Conservation (phyloP, 2,113 vertebrate species). For the Brachypteracias leptosomus region DNA sequence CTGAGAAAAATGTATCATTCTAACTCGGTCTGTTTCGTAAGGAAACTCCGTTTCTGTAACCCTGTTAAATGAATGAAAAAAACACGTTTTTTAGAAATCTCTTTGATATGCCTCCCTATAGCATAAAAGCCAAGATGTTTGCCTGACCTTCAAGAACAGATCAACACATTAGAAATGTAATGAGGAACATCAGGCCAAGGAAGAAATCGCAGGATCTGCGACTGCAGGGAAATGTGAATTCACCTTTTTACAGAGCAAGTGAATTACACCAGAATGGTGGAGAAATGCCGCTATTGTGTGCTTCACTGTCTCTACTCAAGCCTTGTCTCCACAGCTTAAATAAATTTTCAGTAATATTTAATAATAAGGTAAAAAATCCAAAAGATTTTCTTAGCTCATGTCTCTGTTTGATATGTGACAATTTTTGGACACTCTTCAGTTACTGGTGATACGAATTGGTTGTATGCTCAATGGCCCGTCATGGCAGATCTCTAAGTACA, state of each 20-base stretch:
- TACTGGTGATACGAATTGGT: neutral
- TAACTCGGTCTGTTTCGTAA: neutral
- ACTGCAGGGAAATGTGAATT: neutral
- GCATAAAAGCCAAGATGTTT: neutral
- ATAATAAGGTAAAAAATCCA: neutral
- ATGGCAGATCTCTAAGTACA: neutral
- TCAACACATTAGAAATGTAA: neutral
- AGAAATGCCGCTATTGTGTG: neutral
- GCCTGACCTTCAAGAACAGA: neutral
- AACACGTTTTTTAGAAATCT: neutral
- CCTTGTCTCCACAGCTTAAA: neutral
- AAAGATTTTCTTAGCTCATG: neutral
- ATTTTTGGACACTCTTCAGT: neutral
- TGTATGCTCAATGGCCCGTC: neutral
- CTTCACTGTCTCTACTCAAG: neutral
- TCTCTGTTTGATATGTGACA: neutral
- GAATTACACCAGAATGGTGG: neutral
- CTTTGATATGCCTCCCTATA: neutral
- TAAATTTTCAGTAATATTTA: neutral
- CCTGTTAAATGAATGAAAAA: neutral
- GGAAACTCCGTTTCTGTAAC: neutral
- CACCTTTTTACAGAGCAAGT: neutral
- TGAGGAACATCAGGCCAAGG: neutral
- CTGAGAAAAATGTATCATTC: neutral
- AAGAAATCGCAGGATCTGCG: neutral